phyloP scores from a whole-genome alignment of 2,113 vertebrate genomes.

The Zapornia atra region DNA sequence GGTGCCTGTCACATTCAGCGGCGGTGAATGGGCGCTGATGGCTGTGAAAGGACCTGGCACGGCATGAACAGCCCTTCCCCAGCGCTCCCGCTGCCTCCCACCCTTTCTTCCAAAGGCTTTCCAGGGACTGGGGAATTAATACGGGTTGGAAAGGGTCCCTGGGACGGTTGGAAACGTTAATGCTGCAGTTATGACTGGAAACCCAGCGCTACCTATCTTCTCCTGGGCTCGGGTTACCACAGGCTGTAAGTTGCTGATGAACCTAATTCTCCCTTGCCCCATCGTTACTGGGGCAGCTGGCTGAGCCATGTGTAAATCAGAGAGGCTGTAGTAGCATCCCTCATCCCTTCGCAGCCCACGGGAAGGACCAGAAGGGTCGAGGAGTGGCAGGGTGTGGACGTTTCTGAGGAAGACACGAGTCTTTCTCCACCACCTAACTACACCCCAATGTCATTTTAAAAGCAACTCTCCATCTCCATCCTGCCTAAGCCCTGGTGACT shows the following conservation, averaged over 20 bases:
- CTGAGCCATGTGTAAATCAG: neutral
- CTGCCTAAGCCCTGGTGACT: neutral
- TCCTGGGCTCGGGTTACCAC: no score
- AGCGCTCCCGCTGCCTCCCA: slow-evolving; percentile 12
- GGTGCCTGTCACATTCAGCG: slow-evolving; percentile 36
- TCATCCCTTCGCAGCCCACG: neutral
- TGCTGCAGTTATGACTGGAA: no score
- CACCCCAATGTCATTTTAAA: neutral
- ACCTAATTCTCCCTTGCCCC: neutral
- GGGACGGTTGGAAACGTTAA: no score
- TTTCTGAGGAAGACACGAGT: neutral
- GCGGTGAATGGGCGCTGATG: slow-evolving; percentile 35
- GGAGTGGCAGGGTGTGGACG: neutral
- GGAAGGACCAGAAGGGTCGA: neutral
- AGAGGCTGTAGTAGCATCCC: neutral
- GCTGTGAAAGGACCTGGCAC: slow-evolving; percentile 62
- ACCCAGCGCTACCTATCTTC: no score
- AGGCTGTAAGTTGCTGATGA: neutral
- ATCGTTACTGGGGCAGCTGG: neutral
- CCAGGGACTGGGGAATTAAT: slow-evolving; percentile 11
- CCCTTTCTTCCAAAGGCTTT: slow-evolving; percentile 38
- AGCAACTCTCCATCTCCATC: neutral
- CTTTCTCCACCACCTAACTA: neutral
- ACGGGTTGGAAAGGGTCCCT: neutral
- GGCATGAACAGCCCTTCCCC: slow-evolving; percentile 23